Percentiles rank a stretch among this genome's conserved stretches.
Conservation (phyloP, 1,140 invertebrate species). For the honey bee (Apis mellifera) region DNA sequence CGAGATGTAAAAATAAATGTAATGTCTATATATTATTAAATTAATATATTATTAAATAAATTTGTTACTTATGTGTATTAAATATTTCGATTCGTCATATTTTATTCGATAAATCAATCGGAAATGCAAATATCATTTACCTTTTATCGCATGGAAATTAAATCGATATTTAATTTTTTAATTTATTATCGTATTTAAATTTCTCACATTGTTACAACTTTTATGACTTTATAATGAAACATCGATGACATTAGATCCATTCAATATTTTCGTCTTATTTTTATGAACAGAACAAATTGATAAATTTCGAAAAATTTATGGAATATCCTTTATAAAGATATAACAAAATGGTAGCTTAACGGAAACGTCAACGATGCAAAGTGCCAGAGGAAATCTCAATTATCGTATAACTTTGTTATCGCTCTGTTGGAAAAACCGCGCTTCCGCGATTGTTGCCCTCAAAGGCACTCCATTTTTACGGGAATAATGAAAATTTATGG, state of each 20-base stretch:
- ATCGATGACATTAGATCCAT: not conserved
- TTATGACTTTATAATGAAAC: not conserved
- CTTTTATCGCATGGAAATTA: not conserved
- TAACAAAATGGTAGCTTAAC: not conserved
- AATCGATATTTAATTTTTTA: not conserved
- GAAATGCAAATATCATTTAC: too few relatives aligned
- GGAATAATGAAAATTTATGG: not conserved
- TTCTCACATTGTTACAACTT: not conserved
- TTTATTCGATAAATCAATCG: not conserved
- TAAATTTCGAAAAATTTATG: not conserved
- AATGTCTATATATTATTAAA: not conserved
- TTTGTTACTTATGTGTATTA: not conserved
- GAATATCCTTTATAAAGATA: not conserved
- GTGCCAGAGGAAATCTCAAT: not conserved
- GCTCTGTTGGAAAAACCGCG: not conserved
- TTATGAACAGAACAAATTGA: not conserved
- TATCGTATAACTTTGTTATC: slow-evolving; percentile 12
- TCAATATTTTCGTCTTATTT: not conserved
- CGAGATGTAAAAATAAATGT: not conserved
- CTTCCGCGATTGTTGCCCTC: not conserved
- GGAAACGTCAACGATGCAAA: not conserved
- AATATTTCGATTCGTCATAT: not conserved
- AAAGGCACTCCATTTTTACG: not conserved
- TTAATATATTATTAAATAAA: not conserved
- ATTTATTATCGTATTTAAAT: too few relatives aligned